Conservation (phyloP, 1,140 invertebrate species). For the Zaprionus africanus region DNA sequence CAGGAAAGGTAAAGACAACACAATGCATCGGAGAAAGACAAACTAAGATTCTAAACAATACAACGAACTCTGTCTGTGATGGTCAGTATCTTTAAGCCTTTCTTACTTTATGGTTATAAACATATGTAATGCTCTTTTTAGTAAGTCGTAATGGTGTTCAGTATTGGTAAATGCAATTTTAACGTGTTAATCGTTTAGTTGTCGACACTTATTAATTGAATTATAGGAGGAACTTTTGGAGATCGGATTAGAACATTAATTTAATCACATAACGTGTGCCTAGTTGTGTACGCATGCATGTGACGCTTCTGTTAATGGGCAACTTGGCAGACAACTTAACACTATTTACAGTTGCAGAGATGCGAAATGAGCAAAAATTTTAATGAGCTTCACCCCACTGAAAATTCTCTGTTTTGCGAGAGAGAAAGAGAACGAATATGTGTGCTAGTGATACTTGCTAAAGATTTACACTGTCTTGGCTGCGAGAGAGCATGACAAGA, state of each 20-base stretch:
- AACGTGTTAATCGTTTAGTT: not conserved
- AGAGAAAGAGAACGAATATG: constrained; percentile 12
- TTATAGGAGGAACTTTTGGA: not conserved
- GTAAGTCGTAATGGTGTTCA: not conserved
- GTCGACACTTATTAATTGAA: not conserved
- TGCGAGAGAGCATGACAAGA: not conserved
- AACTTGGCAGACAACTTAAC: constrained; percentile 50
- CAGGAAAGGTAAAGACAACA: too few relatives aligned
- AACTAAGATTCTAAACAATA: not conserved
- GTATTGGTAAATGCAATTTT: not conserved
- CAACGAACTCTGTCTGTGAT: too few relatives aligned
- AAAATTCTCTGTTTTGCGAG: constrained; percentile 6
- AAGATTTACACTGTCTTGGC: constrained; percentile 29
- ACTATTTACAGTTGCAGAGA: constrained; percentile 29
- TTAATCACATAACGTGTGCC: not conserved
- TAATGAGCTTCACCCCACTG: constrained; percentile 64
- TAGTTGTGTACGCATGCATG: not conserved
- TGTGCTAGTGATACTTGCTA: constrained; percentile 35
- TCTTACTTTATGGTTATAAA: not conserved
- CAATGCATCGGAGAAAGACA: too few relatives aligned
- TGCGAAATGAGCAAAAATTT: constrained; percentile 55
- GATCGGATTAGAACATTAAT: not conserved
- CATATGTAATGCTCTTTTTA: not conserved
- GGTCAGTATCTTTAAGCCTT: not conserved
- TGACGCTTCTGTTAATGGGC: constrained; percentile 25